Percentiles rank a stretch among this genome's conserved stretches.
phyloP scores from a whole-genome alignment of 30 jellyfish, hydroid and myxozoan species.

The Aurelia coerulea region DNA sequence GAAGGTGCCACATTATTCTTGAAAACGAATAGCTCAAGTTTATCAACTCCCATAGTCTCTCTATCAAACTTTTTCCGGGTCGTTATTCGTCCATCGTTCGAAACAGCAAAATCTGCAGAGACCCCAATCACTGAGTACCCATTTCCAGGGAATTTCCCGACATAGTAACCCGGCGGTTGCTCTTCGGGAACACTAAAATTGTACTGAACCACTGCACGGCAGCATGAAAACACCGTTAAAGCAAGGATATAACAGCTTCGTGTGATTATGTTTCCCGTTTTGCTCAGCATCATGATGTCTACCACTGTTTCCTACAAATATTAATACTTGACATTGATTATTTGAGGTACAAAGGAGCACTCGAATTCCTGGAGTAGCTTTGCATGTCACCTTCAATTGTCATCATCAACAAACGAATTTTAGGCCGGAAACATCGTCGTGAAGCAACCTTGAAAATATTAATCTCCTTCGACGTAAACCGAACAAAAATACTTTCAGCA shows the following conservation, averaged over 20 bases:
- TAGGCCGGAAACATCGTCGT: constrained; percentile 35
- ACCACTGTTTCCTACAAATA: not conserved
- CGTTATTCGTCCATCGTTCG: constrained; percentile 32
- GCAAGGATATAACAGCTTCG: not conserved
- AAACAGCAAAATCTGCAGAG: constrained; percentile 1
- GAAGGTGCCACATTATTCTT: not conserved
- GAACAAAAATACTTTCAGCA: too few relatives aligned
- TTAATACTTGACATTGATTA: not conserved
- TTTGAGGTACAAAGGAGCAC: constrained; percentile 3
- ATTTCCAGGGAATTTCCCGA: constrained; percentile 33
- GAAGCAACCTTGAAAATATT: not conserved
- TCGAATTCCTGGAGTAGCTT: constrained; percentile 21
- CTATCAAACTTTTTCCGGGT: constrained; percentile 34
- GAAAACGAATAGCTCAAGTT: not conserved
- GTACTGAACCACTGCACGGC: constrained; percentile 13
- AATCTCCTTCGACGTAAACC: too few relatives aligned
- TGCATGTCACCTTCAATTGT: not conserved
- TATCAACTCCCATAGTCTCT: not conserved
- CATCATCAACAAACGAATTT: constrained; percentile 1
- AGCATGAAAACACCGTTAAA: constrained; percentile 7
- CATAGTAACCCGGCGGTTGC: constrained; percentile 68
- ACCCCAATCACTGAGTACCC: constrained; percentile 2
- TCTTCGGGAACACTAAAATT: constrained; percentile 73
- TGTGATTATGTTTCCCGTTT: not conserved
- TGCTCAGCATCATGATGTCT: constrained; percentile 33